These are phyloP conservation scores for Turdus rufiventris DNA, from an alignment of 2,113 vertebrate genomes.

Conservation along the genomic window DNA sequence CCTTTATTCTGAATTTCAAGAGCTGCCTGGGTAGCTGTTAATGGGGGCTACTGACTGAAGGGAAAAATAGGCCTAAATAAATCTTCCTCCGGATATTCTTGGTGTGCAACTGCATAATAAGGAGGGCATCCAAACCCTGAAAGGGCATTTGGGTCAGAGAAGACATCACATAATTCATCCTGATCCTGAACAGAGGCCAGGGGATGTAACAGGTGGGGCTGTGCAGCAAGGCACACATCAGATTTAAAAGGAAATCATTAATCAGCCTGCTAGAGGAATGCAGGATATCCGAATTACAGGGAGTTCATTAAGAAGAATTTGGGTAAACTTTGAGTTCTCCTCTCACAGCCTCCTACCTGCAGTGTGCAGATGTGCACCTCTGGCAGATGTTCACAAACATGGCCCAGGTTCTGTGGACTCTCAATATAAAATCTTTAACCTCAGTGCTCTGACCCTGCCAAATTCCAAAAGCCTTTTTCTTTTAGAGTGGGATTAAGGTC, in stretches of 20 bases:
- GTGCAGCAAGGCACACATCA: accelerated
- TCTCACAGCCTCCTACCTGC: not conserved
- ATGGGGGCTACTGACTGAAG: not conserved
- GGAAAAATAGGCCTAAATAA: not conserved
- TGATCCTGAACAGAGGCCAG: not conserved
- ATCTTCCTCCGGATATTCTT: not conserved
- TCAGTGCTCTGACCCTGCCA: not conserved
- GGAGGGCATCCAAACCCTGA: not conserved
- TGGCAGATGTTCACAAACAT: not conserved
- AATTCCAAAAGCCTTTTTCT: not conserved
- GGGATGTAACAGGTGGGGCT: not conserved
- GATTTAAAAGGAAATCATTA: not conserved
- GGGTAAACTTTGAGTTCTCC: not conserved
- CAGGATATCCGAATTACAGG: not conserved
- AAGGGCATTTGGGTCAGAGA: not conserved
- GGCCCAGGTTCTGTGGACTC: not conserved
- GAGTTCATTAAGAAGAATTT: not conserved
- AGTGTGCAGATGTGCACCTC: not conserved
- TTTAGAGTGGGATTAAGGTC: not conserved
- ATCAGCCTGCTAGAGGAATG: not conserved
- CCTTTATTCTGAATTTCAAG: not conserved
- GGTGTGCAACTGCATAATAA: not conserved
- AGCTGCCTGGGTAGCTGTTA: not conserved
- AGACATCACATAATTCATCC: not conserved
- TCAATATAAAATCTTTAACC: not conserved